These are phyloP conservation scores for Notarius quadriscutis DNA, from an alignment of 2,113 vertebrate genomes.

Conservation along the genomic window DNA sequence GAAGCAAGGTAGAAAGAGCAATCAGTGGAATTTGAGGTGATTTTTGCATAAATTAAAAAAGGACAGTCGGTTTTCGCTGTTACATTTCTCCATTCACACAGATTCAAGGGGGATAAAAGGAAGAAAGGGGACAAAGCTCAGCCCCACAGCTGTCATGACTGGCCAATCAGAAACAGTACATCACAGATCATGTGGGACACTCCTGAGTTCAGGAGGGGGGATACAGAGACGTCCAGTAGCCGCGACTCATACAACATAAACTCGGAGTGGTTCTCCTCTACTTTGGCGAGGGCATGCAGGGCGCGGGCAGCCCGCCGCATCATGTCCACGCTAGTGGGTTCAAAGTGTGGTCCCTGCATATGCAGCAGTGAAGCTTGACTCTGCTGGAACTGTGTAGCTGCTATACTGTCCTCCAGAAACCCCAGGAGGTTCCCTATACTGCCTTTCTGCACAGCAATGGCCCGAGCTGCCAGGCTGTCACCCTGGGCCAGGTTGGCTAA, in stretches of 20 bases:
- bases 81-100: constrained; percentile 87
- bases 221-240: constrained; percentile 98
- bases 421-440: constrained; percentile 96
- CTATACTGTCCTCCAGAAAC: constrained; percentile 97
- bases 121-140: constrained; percentile 10
- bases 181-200: constrained; percentile 99
- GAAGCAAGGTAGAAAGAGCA: constrained; percentile 84
- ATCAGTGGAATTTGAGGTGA: constrained; percentile 98
- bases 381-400: constrained; percentile 96
- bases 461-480: constrained; percentile 89
- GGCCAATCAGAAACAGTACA: constrained; percentile 98
- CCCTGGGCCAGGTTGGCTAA: constrained; percentile 97
- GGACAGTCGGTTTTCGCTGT: constrained; percentile 78
- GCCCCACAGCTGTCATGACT: constrained; percentile 96
- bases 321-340: constrained; percentile 99
- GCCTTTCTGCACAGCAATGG: constrained; percentile 94
- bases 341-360: constrained; percentile 88
- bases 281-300: constrained; percentile 93
- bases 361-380: constrained; percentile 90
- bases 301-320: constrained; percentile 96
- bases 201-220: constrained; percentile 96
- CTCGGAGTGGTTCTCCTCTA: constrained; percentile 98
- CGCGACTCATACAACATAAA: constrained; percentile 97
- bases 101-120: constrained; percentile 71
- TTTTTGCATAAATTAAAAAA: constrained; percentile 98